A percentile compares a stretch with the other conserved stretches of the same genome.
phyloP scores from a whole-genome alignment of 2,888 invertebrate species.

The Pristionchus exspectatus region DNA sequence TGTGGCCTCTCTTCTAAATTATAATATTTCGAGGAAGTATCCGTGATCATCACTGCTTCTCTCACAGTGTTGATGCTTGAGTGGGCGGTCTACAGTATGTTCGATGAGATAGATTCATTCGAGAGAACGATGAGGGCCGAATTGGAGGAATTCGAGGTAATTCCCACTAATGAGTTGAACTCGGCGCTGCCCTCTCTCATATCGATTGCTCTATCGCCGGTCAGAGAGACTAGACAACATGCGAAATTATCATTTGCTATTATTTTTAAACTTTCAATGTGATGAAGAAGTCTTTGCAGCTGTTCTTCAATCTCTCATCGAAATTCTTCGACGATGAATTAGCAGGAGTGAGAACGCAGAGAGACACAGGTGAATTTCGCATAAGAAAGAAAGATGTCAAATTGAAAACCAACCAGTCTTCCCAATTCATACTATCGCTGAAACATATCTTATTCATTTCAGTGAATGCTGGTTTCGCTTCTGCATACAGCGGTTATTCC shows the following conservation, averaged over 20 bases:
- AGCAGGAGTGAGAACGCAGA: neutral
- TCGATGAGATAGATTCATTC: neutral
- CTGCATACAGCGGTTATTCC: neutral
- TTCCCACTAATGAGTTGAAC: neutral
- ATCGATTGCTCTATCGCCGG: no score
- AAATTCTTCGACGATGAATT: constrained; percentile 7
- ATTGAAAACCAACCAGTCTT: neutral
- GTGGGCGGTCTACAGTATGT: constrained; percentile 12
- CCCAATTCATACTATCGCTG: neutral
- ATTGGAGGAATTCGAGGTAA: constrained; percentile 33
- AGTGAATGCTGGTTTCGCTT: neutral
- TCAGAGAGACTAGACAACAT: no score
- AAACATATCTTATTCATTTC: neutral
- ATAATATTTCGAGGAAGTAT: neutral
- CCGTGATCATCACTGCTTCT: neutral
- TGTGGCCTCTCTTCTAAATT: neutral
- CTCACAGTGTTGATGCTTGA: neutral
- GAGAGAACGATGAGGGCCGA: constrained; percentile 9
- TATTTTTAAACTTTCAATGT: no score
- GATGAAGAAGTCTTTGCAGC: neutral
- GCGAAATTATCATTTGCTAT: neutral
- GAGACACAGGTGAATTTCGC: neutral
- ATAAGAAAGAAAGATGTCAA: neutral
- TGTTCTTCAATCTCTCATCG: neutral
- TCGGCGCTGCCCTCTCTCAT: neutral